Evolutionary conservation across 2,797 vertebrate genomes (phyloP).

Genomic region (Acipenser transmontanus): DNA sequence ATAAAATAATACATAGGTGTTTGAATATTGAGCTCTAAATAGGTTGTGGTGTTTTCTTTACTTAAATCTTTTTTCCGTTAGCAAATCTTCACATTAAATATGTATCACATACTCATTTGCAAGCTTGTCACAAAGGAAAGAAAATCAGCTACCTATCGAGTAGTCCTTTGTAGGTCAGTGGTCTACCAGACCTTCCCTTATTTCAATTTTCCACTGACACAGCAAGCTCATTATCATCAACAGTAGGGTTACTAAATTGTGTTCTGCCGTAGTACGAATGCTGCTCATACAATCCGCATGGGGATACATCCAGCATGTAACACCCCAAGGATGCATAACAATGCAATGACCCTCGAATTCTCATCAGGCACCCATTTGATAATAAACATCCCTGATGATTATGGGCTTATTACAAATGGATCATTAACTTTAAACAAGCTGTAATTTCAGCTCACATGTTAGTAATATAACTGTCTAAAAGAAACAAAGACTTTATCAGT

Average conservation of each 20-base stretch:
- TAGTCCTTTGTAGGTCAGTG: conserved; percentile 17
- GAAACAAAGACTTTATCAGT: no score
- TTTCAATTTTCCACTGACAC: conserved; percentile 24
- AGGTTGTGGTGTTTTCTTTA: no score
- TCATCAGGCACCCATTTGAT: conserved; percentile 42
- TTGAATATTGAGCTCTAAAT: no score
- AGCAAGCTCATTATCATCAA: conserved; percentile 14
- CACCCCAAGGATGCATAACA: conserved; percentile 47
- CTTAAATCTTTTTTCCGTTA: no score
- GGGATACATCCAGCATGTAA: conserved; percentile 7
- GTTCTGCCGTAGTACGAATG: conserved; percentile 22
- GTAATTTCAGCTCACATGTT: conserved; percentile 9
- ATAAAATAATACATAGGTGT: no score
- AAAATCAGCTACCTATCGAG: background rate
- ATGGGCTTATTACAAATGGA: conserved; percentile 53
- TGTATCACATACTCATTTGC: no score
- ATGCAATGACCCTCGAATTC: conserved; percentile 48
- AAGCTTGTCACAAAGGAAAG: no score
- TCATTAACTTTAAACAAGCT: conserved; percentile 56
- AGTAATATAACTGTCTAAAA: no score
- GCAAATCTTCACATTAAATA: no score
- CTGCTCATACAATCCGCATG: conserved; percentile 9
- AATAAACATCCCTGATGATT: conserved; percentile 52
- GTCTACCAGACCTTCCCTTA: conserved; percentile 21
- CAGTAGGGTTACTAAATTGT: background rate